Percentiles rank a stretch among this genome's conserved stretches.
Conservation (phyloP, 2,113 vertebrate genomes). For the Prietella phreatophila region DNA sequence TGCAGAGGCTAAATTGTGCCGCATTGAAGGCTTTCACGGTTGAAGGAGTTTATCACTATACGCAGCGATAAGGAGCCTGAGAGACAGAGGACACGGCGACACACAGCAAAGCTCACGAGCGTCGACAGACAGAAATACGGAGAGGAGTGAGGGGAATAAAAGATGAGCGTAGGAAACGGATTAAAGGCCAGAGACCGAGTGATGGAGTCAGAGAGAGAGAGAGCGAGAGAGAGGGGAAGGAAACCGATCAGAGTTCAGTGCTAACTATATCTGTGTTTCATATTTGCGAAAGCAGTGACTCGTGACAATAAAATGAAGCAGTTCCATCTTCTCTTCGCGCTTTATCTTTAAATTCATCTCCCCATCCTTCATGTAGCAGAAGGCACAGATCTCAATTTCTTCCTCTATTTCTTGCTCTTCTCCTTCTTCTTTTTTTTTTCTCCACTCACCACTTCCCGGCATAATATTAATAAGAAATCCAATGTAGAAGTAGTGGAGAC, state of each 20-base stretch:
- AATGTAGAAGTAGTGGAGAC: neutral
- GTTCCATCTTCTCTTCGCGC: constrained; percentile 54
- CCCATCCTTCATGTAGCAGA: constrained; percentile 19
- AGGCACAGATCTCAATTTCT: neutral
- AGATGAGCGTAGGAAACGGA: constrained; percentile 39
- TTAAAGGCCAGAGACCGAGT: constrained; percentile 44
- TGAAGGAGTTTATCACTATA: constrained; percentile 43
- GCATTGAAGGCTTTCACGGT: constrained; percentile 39
- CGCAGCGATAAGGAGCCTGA: constrained; percentile 36
- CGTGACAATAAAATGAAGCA: constrained; percentile 55
- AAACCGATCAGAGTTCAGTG: constrained; percentile 56
- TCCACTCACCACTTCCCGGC: neutral
- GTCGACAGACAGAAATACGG: constrained; percentile 30
- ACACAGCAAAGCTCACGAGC: constrained; percentile 26
- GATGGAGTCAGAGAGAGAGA: constrained; percentile 49
- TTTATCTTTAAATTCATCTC: constrained; percentile 54
- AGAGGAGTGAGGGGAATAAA: constrained; percentile 19
- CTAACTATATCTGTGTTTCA: constrained; percentile 63
- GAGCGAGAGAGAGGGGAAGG: constrained; percentile 24
- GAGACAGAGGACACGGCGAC: constrained; percentile 43
- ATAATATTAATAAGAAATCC: neutral
- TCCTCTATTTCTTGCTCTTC: neutral
- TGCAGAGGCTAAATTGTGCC: constrained; percentile 33
- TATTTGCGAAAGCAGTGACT: constrained; percentile 58
- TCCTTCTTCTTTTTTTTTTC: neutral